Conservation (phyloP, 2,113 vertebrate species). For the Gallinago paraguaiae region DNA sequence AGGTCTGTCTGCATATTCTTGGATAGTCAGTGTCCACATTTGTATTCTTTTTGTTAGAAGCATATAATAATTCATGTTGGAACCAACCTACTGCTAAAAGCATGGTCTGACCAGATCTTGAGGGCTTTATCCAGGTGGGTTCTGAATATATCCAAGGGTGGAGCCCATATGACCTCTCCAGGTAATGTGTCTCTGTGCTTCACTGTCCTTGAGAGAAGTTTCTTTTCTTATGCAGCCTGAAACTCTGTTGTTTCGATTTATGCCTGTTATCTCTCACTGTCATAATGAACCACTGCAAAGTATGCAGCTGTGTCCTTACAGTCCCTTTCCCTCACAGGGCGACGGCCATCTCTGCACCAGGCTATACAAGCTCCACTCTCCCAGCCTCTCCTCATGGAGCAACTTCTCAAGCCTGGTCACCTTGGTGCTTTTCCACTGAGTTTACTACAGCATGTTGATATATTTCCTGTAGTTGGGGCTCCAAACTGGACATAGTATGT, state of each 20-base stretch:
- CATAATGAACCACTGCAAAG: neutral
- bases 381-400: neutral
- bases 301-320: neutral
- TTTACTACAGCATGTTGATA: fast-evolving
- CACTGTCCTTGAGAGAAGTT: neutral
- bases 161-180: neutral
- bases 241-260: neutral
- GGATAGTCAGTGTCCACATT: neutral
- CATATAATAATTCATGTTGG: neutral
- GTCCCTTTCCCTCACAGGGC: fast-evolving
- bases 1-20: neutral
- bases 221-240: neutral
- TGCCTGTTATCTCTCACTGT: neutral
- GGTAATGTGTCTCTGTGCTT: neutral
- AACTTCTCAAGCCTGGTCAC: neutral
- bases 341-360: fast-evolving
- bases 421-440: neutral
- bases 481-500: neutral
- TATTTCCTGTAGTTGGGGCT: neutral
- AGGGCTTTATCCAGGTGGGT: neutral
- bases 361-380: neutral
- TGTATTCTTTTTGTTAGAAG: neutral
- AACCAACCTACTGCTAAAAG: neutral
- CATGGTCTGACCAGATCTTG: neutral
- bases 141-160: neutral